These are phyloP conservation scores for Danio kyathit DNA, from an alignment of 2,797 vertebrate genomes.

Conservation along the genomic window DNA sequence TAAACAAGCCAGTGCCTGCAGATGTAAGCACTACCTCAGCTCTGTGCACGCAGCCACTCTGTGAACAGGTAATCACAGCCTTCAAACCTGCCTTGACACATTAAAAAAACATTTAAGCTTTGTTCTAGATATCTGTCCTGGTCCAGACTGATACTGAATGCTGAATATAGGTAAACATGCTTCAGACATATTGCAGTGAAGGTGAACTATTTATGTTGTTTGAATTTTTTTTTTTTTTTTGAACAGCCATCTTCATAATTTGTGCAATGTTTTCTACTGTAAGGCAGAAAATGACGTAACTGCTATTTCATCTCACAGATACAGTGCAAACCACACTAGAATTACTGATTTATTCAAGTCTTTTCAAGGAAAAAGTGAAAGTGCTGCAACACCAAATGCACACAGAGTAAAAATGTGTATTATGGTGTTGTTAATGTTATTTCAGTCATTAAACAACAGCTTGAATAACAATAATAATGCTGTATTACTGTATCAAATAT, in stretches of 20 bases:
- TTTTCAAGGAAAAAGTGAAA: background rate
- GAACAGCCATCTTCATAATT: slow-evolving; percentile 40
- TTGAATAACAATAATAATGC: too few species aligned
- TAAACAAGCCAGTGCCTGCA: slow-evolving; percentile 24
- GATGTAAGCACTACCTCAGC: slow-evolving; percentile 22
- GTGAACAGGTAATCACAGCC: slow-evolving; percentile 7
- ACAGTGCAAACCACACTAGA: background rate
- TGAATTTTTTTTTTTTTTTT: slow-evolving; percentile 34
- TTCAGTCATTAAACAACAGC: slow-evolving; percentile 5
- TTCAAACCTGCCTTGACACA: background rate
- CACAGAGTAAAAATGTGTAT: slow-evolving; percentile 1
- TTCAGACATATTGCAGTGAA: slow-evolving; percentile 17
- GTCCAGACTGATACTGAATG: background rate
- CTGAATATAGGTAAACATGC: slow-evolving; percentile 41
- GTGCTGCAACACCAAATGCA: slow-evolving; percentile 12
- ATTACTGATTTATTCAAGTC: background rate
- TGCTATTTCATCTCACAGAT: slow-evolving; percentile 2
- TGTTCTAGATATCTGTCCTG: slow-evolving; percentile 22
- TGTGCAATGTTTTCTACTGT: slow-evolving; percentile 12
- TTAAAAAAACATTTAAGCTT: slow-evolving; percentile 28
- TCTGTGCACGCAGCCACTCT: background rate
- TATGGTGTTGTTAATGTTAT: background rate
- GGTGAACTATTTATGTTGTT: slow-evolving; percentile 30
- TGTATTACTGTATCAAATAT: too few species aligned
- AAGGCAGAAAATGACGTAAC: slow-evolving; percentile 1